A percentile compares a stretch with the other conserved stretches of the same genome.
phyloP scores from a whole-genome alignment of 2,888 invertebrate genomes.

The Cremastinae sp. region DNA sequence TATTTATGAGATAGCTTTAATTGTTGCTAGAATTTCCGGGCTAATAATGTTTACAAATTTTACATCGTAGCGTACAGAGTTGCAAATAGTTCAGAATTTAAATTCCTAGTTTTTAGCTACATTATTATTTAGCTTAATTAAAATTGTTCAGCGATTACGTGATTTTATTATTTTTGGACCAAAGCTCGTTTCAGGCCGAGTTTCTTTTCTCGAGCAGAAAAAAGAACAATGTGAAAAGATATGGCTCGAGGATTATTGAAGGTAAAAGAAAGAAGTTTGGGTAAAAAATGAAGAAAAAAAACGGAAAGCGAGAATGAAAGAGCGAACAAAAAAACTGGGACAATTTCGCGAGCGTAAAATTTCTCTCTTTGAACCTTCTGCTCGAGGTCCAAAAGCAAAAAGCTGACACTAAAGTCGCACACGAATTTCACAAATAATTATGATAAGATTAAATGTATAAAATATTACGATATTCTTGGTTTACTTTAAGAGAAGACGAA shows the following conservation, averaged over 20 bases:
- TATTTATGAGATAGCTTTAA: constrained; percentile 63
- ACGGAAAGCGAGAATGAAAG: too few relatives aligned
- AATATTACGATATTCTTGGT: constrained; percentile 52
- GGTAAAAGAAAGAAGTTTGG: too few relatives aligned
- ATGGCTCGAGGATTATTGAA: too few relatives aligned
- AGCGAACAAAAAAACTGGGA: background rate
- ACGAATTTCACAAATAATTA: constrained; percentile 36
- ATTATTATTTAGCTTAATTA: constrained; percentile 38
- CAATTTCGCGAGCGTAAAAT: constrained; percentile 21
- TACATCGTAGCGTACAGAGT: constrained; percentile 52
- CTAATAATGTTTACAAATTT: constrained; percentile 64
- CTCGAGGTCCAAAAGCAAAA: constrained; percentile 22
- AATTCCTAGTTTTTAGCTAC: constrained; percentile 46
- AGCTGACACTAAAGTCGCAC: constrained; percentile 30
- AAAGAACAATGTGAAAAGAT: constrained; percentile 39
- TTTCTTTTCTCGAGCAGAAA: constrained; percentile 17
- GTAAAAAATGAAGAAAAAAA: too few relatives aligned
- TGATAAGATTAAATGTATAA: constrained; percentile 55
- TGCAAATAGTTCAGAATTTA: constrained; percentile 43
- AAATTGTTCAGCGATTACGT: constrained; percentile 4
- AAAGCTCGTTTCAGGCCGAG: constrained; percentile 20
- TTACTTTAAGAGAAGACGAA: constrained; percentile 16
- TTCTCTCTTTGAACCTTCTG: constrained; percentile 22
- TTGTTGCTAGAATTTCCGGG: constrained; percentile 61
- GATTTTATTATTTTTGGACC: constrained; percentile 9